These are phyloP conservation scores for Leptinotarsa lineolata DNA, from an alignment of 1,140 invertebrate genomes.

Conservation along the genomic window DNA sequence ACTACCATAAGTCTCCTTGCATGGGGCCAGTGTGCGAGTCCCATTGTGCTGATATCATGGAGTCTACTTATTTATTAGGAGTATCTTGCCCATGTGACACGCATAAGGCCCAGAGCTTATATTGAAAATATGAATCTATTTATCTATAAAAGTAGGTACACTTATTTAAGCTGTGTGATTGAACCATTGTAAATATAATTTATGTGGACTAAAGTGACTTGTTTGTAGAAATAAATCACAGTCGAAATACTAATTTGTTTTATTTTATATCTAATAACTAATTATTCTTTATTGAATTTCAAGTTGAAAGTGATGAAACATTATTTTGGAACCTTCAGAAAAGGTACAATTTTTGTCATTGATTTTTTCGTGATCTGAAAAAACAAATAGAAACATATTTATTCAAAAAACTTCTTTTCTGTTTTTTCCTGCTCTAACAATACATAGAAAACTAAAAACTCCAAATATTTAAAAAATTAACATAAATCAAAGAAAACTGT, in stretches of 20 bases:
- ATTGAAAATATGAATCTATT: conserved; percentile 44
- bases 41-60: conserved; percentile 33
- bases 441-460: no score
- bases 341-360: no score
- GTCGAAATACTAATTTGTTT: conserved; percentile 39
- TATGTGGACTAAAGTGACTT: conserved; percentile 56
- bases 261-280: background rate
- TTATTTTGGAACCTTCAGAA: no score
- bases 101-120: conserved; percentile 52
- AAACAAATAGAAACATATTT: no score
- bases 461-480: no score
- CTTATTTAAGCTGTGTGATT: conserved; percentile 55
- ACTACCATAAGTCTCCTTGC: conserved; percentile 36
- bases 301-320: no score
- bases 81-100: conserved; percentile 46
- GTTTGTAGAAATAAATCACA: conserved; percentile 55
- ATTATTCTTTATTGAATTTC: no score
- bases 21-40: conserved; percentile 34
- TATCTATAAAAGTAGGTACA: conserved; percentile 51
- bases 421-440: no score
- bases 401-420: no score
- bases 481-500: no score
- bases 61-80: conserved; percentile 36
- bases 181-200: conserved; percentile 56
- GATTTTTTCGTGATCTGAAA: no score